Base-by-base conservation (phyloP, 2,797 vertebrate species). In the Manis pentadactyla region DNA sequence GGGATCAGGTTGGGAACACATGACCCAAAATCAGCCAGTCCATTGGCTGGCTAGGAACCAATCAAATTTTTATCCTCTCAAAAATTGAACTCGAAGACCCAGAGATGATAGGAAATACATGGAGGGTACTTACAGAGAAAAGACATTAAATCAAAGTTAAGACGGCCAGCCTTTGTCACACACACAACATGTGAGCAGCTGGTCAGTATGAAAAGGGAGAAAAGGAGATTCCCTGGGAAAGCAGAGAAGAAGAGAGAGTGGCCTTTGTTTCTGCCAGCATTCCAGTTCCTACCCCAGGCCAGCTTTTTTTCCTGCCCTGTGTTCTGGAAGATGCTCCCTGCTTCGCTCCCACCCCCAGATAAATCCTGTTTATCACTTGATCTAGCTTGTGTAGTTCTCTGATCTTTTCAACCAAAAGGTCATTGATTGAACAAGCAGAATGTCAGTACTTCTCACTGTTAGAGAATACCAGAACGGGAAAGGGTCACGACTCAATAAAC, bases 391-490 rank as follows among this genome's bases (percentile, higher is more conserved):
- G 39, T n/a, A 74, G 63, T 11, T 87, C 23, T 81, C 42, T 82
- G 25, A 84, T 79, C 39, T 93, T 91, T 92, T 55, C 71, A 93
- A 79, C 31, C 34, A 61, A 92, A 93, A 87, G 63, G 69, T 68
- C 63, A 57, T 21, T 71, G 63, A 84, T 61, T 79, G 85, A 85
- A 37, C 42, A 82, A 42, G 82, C 27, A 69, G 69, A 82, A 83
- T 59, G n/a, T 93, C 81, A 15, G 15, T 37, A 53, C 12, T 90
- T 93, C 77, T 46, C 53, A 34, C 31, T 79, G 51, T 61, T 17
- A 25, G 37, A 74, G 78, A 64, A 49, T 13, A 55, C 84, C 61
- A 57, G 71, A 86, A 69, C 42, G 69, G 8, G 69, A 84, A 95
- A 92, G 19, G 15, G 42, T 87, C 42, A 59, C 31, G 29, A 53